Evolutionary conservation across 37 sponge, comb jelly and placozoan species (phyloP), one percentile per base, ranked within the genome.

Genomic region (Aphrocallistes beatrix): DNA sequence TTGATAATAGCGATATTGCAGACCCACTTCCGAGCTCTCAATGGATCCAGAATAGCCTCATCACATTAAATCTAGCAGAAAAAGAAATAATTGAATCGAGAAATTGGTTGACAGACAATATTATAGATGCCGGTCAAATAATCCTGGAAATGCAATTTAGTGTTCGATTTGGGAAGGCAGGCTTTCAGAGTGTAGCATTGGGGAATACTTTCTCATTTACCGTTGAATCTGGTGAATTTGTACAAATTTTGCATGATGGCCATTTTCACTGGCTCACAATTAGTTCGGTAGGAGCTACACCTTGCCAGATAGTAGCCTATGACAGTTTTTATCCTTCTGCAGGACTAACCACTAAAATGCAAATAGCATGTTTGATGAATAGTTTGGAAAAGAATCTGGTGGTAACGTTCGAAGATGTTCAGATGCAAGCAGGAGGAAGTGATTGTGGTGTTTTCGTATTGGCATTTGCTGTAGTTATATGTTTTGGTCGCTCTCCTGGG

Each of bases 381-480:
- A 30, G 10, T 60, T 3, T 25, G 25, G 75, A 60, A 30, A 19
- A 19, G 34, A 60, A 1, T 6, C n/a, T 60, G 75, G n/a, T 30
- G 8, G 6, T 60, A 32, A 30, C 25, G 8, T 60, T 60, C 75
- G 32, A 3, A 60, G 75, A 60, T 60, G 75, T 60, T 30, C 75
- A 60, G 34, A 60, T 60, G 75, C 75, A 60, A 60, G 10, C 75
- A 60, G 75, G 75, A 60, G 34, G n/a, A 28, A 60, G 25, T 30
- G 32, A 60, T 60, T 60, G 75, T 47, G 75, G 75, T 60, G 75
- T 60, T 60, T 60, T 60, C 75, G 1, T 30, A 60, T 30, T 60
- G 75, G 75, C 75, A 60, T 60, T 60, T 60, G 75, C 75, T 25
- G 75, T 60, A 60, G 75, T 30, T 60, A 60, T 60, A 19, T 60